Base-by-base conservation (phyloP, 2,888 invertebrate genomes). In the Cenopis cana region DNA sequence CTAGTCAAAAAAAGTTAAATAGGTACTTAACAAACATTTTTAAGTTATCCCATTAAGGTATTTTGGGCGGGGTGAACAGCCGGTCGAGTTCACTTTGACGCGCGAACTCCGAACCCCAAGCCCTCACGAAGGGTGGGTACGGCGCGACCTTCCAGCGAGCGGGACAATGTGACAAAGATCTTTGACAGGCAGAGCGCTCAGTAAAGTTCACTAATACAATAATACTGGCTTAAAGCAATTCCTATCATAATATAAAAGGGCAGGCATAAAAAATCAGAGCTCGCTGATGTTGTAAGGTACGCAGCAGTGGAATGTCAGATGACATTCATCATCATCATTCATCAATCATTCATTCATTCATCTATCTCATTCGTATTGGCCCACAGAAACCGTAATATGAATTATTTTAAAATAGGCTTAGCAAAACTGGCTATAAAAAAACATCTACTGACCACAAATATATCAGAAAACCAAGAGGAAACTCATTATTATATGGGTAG, bases 31-130 rank as follows among this genome's bases (percentile, higher is more conserved):
- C 5, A 38, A 38, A 17, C n/a, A 6, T 50, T 59, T 64, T 64
- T 11, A 20, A 52, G 11, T 64, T 55, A 38, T 50, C 18, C 33
- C 50, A 36, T 62, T 36, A 62, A 52, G 50, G 8, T 54, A 64
- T 56, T 65, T 55, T n/a, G 29, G 9, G 8, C 9, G 59, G 36
- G 70, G 59, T 65, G 33, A 66, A 70, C 17, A 59, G 33, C 65
- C 69, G 69, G 65, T 41, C 69, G 46, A 33, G 59, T 70, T 70
- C 70, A 70, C 70, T 54, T 70, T 70, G 65, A 11, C 59, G 56
- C 38, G 50, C 57, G 57, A 52, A 65, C 64, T 52, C 57, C 64
- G 52, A 65, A 70, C 70, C 54, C 29, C 52, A 52, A 36, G 29
- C 54, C 65, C 64, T 62, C 11, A 29, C 18, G 18, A 65, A 69